A percentile compares a stretch with the other conserved stretches of the same genome.
Evolutionary conservation across 2,888 invertebrate genomes (phyloP).

Genomic region (Melieria omissa): DNA sequence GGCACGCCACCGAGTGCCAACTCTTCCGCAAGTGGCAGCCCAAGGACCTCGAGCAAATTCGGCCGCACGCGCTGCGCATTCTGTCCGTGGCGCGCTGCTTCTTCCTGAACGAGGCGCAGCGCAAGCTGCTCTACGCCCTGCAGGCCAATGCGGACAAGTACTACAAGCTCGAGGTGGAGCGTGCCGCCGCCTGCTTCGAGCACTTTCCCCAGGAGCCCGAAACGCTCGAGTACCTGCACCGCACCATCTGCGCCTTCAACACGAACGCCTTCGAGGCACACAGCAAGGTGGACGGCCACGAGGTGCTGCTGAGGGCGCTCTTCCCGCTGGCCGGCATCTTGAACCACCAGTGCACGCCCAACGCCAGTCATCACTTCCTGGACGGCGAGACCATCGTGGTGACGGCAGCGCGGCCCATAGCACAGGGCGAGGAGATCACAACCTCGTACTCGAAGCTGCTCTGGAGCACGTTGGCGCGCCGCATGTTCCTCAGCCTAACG

Average conservation of each 20-base stretch:
- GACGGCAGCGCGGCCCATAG: conserved; percentile 71
- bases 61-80: conserved; percentile 57
- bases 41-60: conserved; percentile 61
- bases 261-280: conserved; percentile 66
- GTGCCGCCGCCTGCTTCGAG: conserved; percentile 59
- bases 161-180: conserved; percentile 55
- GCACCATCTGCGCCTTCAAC: conserved; percentile 64
- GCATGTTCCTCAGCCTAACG: conserved; percentile 71
- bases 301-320: conserved; percentile 71
- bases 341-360: conserved; percentile 79
- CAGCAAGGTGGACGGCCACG: conserved; percentile 53
- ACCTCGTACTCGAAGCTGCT: conserved; percentile 77
- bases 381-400: conserved; percentile 72
- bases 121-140: conserved; percentile 59
- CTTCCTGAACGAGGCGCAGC: conserved; percentile 56
- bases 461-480: conserved; percentile 76
- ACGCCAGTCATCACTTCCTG: conserved; percentile 76
- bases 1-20: conserved; percentile 75
- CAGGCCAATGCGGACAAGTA: conserved; percentile 63
- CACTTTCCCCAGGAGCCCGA: conserved; percentile 60
- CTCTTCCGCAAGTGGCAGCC: conserved; percentile 72
- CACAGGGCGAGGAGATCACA: conserved; percentile 75
- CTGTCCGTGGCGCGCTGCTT: conserved; percentile 62
- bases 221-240: conserved; percentile 59
- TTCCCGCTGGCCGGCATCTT: conserved; percentile 77